Conservation (phyloP, 2,888 invertebrate genomes). For the Andrena bicolor region DNA sequence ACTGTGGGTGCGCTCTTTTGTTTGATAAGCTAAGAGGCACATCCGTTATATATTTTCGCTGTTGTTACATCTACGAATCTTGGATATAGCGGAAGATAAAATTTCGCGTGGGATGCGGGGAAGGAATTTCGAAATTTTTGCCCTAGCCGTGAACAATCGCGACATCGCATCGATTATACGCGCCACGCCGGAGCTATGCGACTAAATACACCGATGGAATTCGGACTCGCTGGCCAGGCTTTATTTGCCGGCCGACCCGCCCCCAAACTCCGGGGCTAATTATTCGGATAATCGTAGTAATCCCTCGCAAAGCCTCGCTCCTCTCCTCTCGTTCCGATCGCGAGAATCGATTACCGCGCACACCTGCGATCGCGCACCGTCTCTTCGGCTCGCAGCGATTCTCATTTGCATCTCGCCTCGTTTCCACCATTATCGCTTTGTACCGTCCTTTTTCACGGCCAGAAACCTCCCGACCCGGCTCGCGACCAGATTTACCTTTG, state of each 20-base stretch:
- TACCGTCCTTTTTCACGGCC: conserved; percentile 22
- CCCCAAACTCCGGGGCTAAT: conserved; percentile 78
- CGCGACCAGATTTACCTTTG: conserved; percentile 37
- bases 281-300: conserved; percentile 83
- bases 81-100: background rate
- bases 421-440: conserved; percentile 48
- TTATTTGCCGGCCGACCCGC: conserved; percentile 75
- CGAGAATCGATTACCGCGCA: conserved; percentile 78
- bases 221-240: conserved; percentile 61
- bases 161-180: conserved; percentile 47
- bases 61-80: background rate
- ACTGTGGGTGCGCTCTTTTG: background rate
- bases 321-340: conserved; percentile 73
- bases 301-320: conserved; percentile 74
- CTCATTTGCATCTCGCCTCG: conserved; percentile 66
- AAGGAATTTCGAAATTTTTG: conserved; percentile 6
- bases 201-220: conserved; percentile 70
- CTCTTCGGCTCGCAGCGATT: conserved; percentile 45
- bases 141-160: conserved; percentile 32
- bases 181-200: conserved; percentile 33
- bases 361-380: conserved; percentile 50
- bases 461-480: background rate
- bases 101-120: background rate
- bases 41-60: too few relatives aligned
- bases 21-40: background rate